Evolutionary conservation across 92 coral and sea anemone genomes (phyloP).

Genomic region (Parazoanthus darwini): DNA sequence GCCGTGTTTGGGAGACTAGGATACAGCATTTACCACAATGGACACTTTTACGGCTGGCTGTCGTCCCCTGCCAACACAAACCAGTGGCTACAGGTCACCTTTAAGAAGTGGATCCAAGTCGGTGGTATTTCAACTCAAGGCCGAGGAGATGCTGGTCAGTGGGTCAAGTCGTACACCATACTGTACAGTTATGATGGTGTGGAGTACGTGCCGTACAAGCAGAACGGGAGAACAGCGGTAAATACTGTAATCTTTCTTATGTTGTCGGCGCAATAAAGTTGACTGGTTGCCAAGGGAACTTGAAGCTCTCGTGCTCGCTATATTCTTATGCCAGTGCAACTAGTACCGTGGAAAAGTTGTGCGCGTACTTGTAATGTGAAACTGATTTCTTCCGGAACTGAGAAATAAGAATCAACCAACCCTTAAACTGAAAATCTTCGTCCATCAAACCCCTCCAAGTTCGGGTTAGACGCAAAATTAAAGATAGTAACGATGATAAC

Average conservation of each 20-base stretch:
- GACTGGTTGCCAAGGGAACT: no score
- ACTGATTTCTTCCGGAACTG: no score
- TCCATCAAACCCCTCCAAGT: no score
- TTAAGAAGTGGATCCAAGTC: constrained; percentile 9
- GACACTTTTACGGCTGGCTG: constrained; percentile 14
- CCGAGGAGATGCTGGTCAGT: constrained; percentile 4
- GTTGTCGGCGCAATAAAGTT: no score
- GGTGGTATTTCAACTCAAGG: constrained; percentile 33
- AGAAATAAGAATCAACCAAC: no score
- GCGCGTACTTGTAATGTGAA: no score
- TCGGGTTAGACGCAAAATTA: no score
- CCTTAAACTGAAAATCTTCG: no score
- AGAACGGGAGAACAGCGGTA: constrained; percentile 23
- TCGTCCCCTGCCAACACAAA: background rate
- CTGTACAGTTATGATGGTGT: constrained; percentile 36
- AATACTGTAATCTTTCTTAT: no score
- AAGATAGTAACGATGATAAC: no score
- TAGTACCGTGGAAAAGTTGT: no score
- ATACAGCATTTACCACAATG: background rate
- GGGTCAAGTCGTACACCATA: constrained; percentile 19
- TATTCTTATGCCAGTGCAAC: no score
- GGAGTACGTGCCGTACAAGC: constrained; percentile 23
- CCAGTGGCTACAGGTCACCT: constrained; percentile 25
- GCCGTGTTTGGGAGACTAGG: background rate
- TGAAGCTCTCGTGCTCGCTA: background rate